Evolutionary conservation across 2,888 invertebrate genomes (phyloP).

Genomic region (Diloba caeruleocephala): DNA sequence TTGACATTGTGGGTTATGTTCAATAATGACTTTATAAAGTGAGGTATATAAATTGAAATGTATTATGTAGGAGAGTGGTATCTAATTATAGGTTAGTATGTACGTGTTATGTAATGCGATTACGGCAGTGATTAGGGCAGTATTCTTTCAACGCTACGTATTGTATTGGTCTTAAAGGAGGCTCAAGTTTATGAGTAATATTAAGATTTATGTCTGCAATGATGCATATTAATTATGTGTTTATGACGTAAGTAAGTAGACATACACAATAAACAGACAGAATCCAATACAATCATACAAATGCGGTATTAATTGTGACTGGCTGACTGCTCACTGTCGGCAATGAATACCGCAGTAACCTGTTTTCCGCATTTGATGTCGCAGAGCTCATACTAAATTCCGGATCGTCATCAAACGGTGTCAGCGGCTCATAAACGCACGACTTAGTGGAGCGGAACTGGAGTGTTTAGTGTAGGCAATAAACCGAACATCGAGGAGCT

Average conservation of each 20-base stretch:
- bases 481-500: constrained; percentile 41
- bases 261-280: not conserved
- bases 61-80: not conserved
- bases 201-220: too few relatives aligned
- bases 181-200: too few relatives aligned
- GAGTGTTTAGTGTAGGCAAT: constrained; percentile 48
- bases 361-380: constrained; percentile 31
- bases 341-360: constrained; percentile 28
- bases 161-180: too few relatives aligned
- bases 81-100: constrained; percentile 3
- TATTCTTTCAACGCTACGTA: too few relatives aligned
- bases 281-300: constrained; percentile 17
- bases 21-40: constrained; percentile 38
- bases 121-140: too few relatives aligned
- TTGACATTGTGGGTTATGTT: constrained; percentile 46
- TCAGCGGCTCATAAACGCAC: constrained; percentile 47
- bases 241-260: not conserved
- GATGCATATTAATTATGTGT: too few relatives aligned
- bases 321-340: constrained; percentile 5
- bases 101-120: too few relatives aligned
- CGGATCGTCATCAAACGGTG: constrained; percentile 36
- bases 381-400: constrained; percentile 37
- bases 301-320: constrained; percentile 22
- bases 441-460: constrained; percentile 41
- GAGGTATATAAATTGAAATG: constrained; percentile 10